These are phyloP conservation scores for Mellilla xanthometata DNA, from an alignment of 2,888 invertebrate genomes.

Conservation along the genomic window DNA sequence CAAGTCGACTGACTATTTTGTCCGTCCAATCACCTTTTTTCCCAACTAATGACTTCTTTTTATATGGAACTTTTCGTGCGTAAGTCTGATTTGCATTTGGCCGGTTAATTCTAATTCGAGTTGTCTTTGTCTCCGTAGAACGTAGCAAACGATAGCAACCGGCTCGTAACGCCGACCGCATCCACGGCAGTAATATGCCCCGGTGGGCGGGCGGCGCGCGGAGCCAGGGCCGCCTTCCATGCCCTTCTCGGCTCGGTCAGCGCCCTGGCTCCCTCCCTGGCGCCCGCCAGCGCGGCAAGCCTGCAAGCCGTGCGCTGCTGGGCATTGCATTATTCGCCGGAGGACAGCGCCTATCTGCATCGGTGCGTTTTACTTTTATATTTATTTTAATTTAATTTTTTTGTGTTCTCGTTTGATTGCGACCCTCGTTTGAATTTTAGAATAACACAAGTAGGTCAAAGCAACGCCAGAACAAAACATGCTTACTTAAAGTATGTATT, in stretches of 20 bases:
- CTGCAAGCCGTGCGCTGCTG: slow-evolving; percentile 97
- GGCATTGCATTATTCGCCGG: slow-evolving; percentile 93
- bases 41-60: too few species aligned
- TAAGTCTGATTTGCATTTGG: too few species aligned
- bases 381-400: too few species aligned
- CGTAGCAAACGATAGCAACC: slow-evolving; percentile 39
- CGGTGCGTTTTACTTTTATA: slow-evolving; percentile 50
- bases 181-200: slow-evolving; percentile 66
- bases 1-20: too few species aligned
- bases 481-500: too few species aligned
- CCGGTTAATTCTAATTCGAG: too few species aligned
- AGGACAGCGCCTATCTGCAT: slow-evolving; percentile 96
- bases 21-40: too few species aligned
- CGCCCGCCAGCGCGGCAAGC: slow-evolving; percentile 93
- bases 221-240: slow-evolving; percentile 88
- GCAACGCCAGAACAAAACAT: too few species aligned
- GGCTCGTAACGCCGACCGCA: slow-evolving; percentile 46
- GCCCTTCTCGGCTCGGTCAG: slow-evolving; percentile 94
- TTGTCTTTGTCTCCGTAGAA: slow-evolving; percentile 32
- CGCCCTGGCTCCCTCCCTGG: slow-evolving; percentile 94
- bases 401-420: too few species aligned
- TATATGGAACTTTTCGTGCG: too few species aligned
- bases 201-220: slow-evolving; percentile 59
- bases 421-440: too few species aligned
- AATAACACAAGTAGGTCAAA: too few species aligned